Evolutionary conservation across 2,113 vertebrate genomes (phyloP), one percentile per base, ranked within the genome.

Genomic region (Sebastes fasciatus): DNA sequence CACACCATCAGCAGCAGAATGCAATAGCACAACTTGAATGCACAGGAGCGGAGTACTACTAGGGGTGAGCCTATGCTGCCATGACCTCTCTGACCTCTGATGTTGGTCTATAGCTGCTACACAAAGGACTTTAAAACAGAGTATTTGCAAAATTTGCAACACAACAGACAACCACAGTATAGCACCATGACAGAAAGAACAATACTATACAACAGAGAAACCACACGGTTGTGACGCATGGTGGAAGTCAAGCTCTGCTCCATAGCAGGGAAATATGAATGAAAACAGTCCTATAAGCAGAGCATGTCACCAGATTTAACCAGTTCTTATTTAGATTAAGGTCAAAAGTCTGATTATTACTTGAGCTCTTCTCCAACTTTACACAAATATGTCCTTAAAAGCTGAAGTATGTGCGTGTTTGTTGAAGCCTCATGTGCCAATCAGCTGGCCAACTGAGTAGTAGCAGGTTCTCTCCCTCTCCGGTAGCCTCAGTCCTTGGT

Each of bases 401-500:
- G 23, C 17, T 63, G 13, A 51, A 16, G 52, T 46, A 10, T 68
- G 71, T 43, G 14, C 0, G 5, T 54, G 49, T 62, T 51, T 57
- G 17, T 48, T 8, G 9, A 40, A n/a, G 58, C 64, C 77, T 78
- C 13, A 8, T 42, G 14, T 61, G 8, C 21, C 62, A 49, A 61
- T 79, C 55, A 62, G 46, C 55, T 66, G 67, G 74, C 57, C 55
- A 19, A 61, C 23, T 1, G 17, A 70, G 26, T 21, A 45, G 46
- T 14, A 55, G 61, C 16, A 16, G 71, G 84, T 54, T 79, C 51
- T 65, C 19, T 78, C 66, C 43, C 57, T 82, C 82, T 79, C 49
- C 61, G 9, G 66, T 68, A 74, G 80, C 52, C 69, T 86, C 68
- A 13, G 79, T 55, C 61, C 75, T 81, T 43, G 66, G 73, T 87